phyloP scores from a whole-genome alignment of 2,888 invertebrate species.

The Drosophila dives region DNA sequence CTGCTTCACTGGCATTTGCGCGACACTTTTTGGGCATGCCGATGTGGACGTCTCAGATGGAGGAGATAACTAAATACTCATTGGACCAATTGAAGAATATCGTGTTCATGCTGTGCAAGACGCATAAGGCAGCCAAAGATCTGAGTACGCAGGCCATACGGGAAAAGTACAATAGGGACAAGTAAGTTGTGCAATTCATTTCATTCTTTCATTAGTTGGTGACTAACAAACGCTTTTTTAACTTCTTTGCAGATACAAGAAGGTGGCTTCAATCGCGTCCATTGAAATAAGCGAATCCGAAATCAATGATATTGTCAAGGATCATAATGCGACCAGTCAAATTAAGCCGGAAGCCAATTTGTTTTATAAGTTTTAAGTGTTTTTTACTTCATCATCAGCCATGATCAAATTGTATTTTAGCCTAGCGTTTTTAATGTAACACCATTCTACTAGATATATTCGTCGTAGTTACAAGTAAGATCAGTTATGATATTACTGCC shows the following conservation, averaged over 20 bases:
- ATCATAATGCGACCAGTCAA: constrained; percentile 57
- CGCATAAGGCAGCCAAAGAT: constrained; percentile 89
- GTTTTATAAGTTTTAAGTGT: constrained; percentile 77
- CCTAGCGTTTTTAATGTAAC: constrained; percentile 45
- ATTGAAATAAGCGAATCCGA: constrained; percentile 72
- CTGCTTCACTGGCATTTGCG: constrained; percentile 92
- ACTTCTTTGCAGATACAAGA: constrained; percentile 72
- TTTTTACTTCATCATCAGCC: constrained; percentile 49
- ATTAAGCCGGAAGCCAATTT: constrained; percentile 56
- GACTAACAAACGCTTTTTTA: not conserved
- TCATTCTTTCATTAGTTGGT: not conserved
- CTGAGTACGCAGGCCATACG: constrained; percentile 93
- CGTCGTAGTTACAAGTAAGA: constrained; percentile 39
- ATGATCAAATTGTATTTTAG: constrained; percentile 68
- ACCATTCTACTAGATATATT: constrained; percentile 40
- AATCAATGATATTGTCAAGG: constrained; percentile 68
- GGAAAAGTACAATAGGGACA: constrained; percentile 93
- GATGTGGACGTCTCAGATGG: constrained; percentile 89
- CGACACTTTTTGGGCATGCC: constrained; percentile 88
- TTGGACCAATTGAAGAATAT: constrained; percentile 89
- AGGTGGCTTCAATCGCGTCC: constrained; percentile 79
- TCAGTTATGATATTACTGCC: constrained; percentile 33
- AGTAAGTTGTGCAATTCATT: constrained; percentile 85
- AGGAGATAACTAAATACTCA: constrained; percentile 89
- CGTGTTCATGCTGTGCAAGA: constrained; percentile 88